Percentiles rank a stretch among this genome's conserved stretches.
Evolutionary conservation across 2,888 invertebrate genomes (phyloP).

Genomic region (Mechanitis messenoides): DNA sequence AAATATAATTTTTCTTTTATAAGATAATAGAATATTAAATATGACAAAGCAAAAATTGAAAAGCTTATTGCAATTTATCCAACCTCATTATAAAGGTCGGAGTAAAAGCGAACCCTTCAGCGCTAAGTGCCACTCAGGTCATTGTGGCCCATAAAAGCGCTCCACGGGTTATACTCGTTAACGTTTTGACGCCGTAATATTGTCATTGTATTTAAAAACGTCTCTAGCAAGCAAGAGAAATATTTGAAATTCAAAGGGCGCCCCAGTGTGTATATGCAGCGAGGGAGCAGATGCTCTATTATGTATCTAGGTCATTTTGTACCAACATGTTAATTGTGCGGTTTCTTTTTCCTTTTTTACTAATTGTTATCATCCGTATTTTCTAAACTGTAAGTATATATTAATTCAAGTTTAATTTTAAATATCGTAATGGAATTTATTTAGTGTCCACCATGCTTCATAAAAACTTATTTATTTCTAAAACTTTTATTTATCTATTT

Average conservation of each 20-base stretch:
- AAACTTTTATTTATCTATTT: no score
- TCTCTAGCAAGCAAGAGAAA: slow-evolving; percentile 11
- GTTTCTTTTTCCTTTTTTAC: slow-evolving; percentile 1
- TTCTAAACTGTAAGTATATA: no score
- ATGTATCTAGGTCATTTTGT: slow-evolving; percentile 5
- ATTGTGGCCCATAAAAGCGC: slow-evolving; percentile 31
- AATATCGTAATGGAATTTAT: no score
- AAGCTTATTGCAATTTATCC: slow-evolving; percentile 30
- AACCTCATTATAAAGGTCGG: slow-evolving; percentile 32
- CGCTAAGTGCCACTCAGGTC: slow-evolving; percentile 28
- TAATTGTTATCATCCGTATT: not conserved
- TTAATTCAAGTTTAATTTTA: no score
- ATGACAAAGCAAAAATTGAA: slow-evolving; percentile 26
- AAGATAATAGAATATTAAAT: slow-evolving; percentile 16
- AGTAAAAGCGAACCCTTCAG: slow-evolving; percentile 29
- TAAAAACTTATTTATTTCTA: no score
- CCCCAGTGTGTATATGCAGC: not conserved
- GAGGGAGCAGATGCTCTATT: not conserved
- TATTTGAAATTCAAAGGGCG: slow-evolving; percentile 18
- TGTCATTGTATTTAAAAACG: slow-evolving; percentile 27
- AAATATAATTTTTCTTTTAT: not conserved
- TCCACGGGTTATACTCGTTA: slow-evolving; percentile 30
- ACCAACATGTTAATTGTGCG: slow-evolving; percentile 7
- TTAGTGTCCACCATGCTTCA: no score
- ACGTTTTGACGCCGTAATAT: slow-evolving; percentile 29